phyloP scores from a whole-genome alignment of 1,140 invertebrate genomes.

The Drosophila dunni region DNA sequence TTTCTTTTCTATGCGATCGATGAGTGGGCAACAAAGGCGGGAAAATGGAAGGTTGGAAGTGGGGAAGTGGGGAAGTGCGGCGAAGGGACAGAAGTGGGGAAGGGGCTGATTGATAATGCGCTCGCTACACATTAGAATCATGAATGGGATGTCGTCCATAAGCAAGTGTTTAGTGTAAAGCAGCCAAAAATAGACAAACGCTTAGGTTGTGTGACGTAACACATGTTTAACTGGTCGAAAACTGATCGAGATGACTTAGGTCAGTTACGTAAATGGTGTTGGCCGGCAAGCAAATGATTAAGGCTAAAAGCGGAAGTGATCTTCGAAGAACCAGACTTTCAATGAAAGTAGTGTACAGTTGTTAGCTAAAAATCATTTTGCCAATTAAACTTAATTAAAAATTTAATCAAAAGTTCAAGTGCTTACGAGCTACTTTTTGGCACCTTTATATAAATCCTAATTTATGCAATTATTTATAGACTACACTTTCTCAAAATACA shows the following conservation, averaged over 20 bases:
- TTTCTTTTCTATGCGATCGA: constrained; percentile 24
- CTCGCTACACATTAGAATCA: constrained; percentile 61
- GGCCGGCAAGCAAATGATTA: background rate
- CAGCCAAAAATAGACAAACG: constrained; percentile 25
- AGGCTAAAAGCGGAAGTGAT: background rate
- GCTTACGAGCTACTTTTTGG: no score
- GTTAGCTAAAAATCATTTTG: no score
- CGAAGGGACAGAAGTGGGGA: background rate
- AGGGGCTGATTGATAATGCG: constrained; percentile 27
- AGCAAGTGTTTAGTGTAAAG: constrained; percentile 6
- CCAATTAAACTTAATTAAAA: no score
- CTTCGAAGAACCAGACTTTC: no score
- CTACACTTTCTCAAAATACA: constrained; percentile 7
- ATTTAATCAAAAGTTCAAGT: no score
- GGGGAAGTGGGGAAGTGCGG: background rate
- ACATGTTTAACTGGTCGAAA: constrained; percentile 46
- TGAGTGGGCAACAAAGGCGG: constrained; percentile 19
- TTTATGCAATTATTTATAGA: no score
- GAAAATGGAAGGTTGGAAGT: no score
- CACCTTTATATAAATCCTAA: no score
- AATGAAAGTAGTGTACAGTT: no score
- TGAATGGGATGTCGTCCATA: constrained; percentile 62
- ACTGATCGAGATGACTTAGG: constrained; percentile 65
- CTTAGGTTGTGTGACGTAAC: constrained; percentile 55
- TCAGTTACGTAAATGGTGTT: constrained; percentile 71